A percentile compares a stretch with the other conserved stretches of the same genome.
These are phyloP conservation scores for Podiceps cristatus DNA, from an alignment of 2,113 vertebrate genomes.

Conservation along the genomic window DNA sequence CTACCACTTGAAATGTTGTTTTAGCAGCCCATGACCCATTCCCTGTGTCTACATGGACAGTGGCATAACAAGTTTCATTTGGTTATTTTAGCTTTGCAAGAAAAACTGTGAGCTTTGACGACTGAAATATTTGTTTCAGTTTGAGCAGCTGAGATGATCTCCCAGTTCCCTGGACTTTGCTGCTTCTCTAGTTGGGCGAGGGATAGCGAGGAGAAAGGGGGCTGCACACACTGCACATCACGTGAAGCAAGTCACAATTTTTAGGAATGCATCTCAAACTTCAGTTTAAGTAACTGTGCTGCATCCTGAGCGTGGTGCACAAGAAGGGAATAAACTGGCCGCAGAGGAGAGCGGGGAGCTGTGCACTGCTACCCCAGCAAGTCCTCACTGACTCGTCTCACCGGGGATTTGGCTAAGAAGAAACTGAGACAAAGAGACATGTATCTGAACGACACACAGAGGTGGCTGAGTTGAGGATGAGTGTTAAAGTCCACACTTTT, in stretches of 20 bases:
- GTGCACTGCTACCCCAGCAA: background rate
- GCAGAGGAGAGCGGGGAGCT: background rate
- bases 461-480: background rate
- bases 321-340: background rate
- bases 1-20: background rate
- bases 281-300: background rate
- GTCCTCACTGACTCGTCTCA: background rate
- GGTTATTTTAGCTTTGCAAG: background rate
- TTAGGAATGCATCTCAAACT: background rate
- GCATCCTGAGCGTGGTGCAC: background rate
- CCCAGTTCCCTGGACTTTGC: background rate
- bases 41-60: background rate
- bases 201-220: accelerated
- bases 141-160: background rate
- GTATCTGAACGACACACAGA: background rate
- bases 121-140: background rate
- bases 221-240: background rate
- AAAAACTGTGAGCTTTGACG: background rate
- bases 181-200: background rate
- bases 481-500: background rate
- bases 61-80: background rate
- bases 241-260: background rate
- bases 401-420: background rate
- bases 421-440: background rate
- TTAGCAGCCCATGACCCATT: background rate